Evolutionary conservation across 1,140 invertebrate species (phyloP).

Genomic region (Luehdorfia chinensis): DNA sequence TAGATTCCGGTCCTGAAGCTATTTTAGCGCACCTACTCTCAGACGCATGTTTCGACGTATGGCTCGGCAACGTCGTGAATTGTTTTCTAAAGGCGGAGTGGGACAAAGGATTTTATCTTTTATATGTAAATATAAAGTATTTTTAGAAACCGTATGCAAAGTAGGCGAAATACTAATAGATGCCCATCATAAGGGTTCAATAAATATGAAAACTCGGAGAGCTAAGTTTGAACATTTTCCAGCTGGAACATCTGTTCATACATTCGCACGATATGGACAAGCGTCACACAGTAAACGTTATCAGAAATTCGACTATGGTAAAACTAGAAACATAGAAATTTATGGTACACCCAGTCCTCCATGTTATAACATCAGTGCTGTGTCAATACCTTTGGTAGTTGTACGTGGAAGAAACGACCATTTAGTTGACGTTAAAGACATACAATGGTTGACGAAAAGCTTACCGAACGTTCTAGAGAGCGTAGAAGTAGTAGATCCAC

Average conservation of each 20-base stretch:
- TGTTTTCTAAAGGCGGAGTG: conserved; percentile 34
- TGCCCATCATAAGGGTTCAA: conserved; percentile 39
- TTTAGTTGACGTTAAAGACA: conserved; percentile 46
- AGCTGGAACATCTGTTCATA: conserved; percentile 83
- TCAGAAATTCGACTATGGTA: conserved; percentile 77
- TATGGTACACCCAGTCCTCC: conserved; percentile 74
- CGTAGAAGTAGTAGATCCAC: conserved; percentile 35
- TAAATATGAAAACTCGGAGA: conserved; percentile 30
- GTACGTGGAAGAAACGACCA: conserved; percentile 55
- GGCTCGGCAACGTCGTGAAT: conserved; percentile 84
- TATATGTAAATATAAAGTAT: conserved; percentile 32
- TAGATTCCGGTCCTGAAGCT: conserved; percentile 80
- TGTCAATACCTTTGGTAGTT: conserved; percentile 63
- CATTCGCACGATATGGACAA: conserved; percentile 81
- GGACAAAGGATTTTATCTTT: conserved; percentile 34
- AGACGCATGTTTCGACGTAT: conserved; percentile 87
- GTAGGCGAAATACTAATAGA: conserved; percentile 22
- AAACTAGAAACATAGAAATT: conserved; percentile 57
- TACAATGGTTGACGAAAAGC: conserved; percentile 39
- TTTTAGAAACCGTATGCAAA: conserved; percentile 28
- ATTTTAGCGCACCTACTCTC: conserved; percentile 81
- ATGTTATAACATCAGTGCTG: conserved; percentile 71
- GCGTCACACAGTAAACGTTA: conserved; percentile 52
- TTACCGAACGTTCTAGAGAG: conserved; percentile 50
- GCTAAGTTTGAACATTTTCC: conserved; percentile 80